A percentile compares a stretch with the other conserved stretches of the same genome.
Evolutionary conservation across 2,888 invertebrate species (phyloP).

Genomic region (Ferrisia virgata): DNA sequence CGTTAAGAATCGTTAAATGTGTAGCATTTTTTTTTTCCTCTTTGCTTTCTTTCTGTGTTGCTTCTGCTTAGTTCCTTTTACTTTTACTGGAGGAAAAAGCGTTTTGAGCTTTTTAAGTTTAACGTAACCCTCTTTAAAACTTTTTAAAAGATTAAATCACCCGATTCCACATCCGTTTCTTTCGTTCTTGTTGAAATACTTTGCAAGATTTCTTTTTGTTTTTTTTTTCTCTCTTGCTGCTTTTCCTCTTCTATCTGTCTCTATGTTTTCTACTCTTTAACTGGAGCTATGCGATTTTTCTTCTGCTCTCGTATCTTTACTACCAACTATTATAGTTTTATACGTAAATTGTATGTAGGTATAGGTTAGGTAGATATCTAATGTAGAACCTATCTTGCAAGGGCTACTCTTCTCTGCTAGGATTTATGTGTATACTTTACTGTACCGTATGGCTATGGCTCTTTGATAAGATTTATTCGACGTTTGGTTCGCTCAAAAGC

Average conservation of each 20-base stretch:
- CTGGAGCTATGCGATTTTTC: not conserved
- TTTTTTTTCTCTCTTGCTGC: not conserved
- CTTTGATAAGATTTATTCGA: not conserved
- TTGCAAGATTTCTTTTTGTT: slow-evolving; percentile 1
- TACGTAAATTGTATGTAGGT: too few relatives aligned
- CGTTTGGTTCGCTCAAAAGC: not conserved
- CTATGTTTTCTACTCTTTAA: not conserved
- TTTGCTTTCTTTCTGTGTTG: not conserved
- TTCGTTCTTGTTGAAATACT: slow-evolving; percentile 18
- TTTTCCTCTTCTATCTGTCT: not conserved
- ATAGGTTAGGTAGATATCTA: too few relatives aligned
- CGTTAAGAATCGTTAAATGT: slow-evolving; percentile 20
- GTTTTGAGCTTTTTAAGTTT: slow-evolving; percentile 28
- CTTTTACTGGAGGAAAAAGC: not conserved
- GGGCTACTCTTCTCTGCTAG: too few relatives aligned
- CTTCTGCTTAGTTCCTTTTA: not conserved
- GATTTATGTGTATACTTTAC: too few relatives aligned
- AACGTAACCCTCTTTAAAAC: slow-evolving; percentile 21
- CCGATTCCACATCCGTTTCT: not conserved
- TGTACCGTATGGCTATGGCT: too few relatives aligned
- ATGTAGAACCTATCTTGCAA: too few relatives aligned
- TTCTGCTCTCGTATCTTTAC: too few relatives aligned
- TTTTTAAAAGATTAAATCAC: slow-evolving; percentile 19
- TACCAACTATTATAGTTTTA: too few relatives aligned
- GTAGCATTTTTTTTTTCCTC: slow-evolving; percentile 15